Percentiles rank a stretch among this genome's conserved stretches.
These are phyloP conservation scores for Romanomermis culicivorax DNA, from an alignment of 2,888 invertebrate genomes.

Conservation along the genomic window DNA sequence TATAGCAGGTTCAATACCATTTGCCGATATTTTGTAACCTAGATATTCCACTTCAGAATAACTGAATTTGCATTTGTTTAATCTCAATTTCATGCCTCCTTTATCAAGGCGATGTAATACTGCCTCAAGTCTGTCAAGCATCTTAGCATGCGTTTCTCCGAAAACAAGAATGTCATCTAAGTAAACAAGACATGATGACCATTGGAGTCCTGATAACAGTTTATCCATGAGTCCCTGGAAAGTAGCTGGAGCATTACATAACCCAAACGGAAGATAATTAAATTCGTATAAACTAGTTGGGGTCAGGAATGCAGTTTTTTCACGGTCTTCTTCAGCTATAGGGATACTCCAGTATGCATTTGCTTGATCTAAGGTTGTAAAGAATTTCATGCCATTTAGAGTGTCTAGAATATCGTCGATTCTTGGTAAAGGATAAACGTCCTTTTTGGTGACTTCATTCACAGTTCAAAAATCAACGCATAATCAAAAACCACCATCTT, in stretches of 20 bases:
- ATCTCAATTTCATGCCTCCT: background rate
- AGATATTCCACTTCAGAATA: background rate
- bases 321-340: constrained; percentile 11
- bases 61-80: constrained; percentile 1
- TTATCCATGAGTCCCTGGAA: constrained; percentile 17
- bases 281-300: constrained; percentile 17
- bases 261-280: constrained; percentile 6
- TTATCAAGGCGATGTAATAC: background rate
- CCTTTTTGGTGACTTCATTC: constrained; percentile 2
- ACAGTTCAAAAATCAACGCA: background rate
- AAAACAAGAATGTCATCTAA: constrained; percentile 16
- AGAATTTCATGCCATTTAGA: background rate
- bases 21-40: background rate
- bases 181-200: constrained; percentile 15
- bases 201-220: constrained; percentile 13
- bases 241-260: constrained; percentile 14
- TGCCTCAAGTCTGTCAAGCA: background rate
- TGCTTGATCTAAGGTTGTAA: background rate
- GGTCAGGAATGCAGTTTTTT: constrained; percentile 16
- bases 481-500: background rate
- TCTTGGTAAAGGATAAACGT: background rate
- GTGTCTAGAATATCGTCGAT: constrained; percentile 1
- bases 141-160: background rate
- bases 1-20: background rate
- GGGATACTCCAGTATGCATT: constrained; percentile 14